Evolutionary conservation across 1,140 invertebrate species (phyloP), one percentile per base, ranked within the genome.

Genomic region (Glomeris maerens): DNA sequence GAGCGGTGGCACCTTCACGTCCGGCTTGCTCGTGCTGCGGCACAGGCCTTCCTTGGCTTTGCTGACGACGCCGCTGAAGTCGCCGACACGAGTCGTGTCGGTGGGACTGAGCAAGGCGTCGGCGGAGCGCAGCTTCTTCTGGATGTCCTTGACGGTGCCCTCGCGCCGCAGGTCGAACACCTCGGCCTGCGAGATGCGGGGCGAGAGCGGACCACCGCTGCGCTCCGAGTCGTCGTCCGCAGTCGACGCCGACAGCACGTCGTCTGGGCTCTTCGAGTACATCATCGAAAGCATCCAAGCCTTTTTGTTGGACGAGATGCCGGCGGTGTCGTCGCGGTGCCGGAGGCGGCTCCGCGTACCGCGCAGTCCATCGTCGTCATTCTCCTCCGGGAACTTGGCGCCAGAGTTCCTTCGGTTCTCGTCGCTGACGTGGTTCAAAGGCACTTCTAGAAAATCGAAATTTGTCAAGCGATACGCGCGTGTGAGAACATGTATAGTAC

Each of bases 1-100:
- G n/a, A n/a, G n/a, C 17, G 31, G 31, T 36, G 17, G 17, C 4
- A 4, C 20, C 25, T 42, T 42, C 40, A 42, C 20, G 20, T 42
- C 40, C 5, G 21, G 26, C 49, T 51, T 55, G 57, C 53, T 45
- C 50, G 47, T 5, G 13, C 81, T 38, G 25, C 59, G 57, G 7
- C 80, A 59, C 80, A 74, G 61, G 7, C 86, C 88, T 70, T 94
- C 87, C 72, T 91, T 94, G 47, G 89, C 88, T 69, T 91, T 90
- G 47, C 80, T 87, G 58, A 94, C 88, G 50, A 94, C 73, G 27
- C 88, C 88, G 52, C 80, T 82, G 75, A 88, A 82, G 58, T 90
- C 85, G 14, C 85, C 82, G 50, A 84, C 78, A 48, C 77, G 69
- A 29, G 50, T 55, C 13, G 53, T 66, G 59, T 75, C 71, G 38